These are phyloP conservation scores for Brachionus paranguensis DNA, from an alignment of 1,140 invertebrate species.

Conservation along the genomic window DNA sequence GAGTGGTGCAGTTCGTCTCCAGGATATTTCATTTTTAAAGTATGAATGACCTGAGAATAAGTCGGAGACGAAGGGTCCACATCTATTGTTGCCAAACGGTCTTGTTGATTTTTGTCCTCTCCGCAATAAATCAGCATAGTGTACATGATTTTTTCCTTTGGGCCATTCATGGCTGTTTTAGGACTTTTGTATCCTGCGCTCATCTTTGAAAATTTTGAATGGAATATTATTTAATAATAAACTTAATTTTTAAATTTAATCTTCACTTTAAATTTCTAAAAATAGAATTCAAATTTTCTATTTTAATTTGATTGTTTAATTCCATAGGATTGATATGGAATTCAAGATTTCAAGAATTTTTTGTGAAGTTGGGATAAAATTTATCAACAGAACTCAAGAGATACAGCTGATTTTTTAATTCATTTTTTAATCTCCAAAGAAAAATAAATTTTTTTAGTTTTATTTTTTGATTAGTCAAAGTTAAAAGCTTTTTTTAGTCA, in stretches of 20 bases:
- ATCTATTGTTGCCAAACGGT: conserved; percentile 85
- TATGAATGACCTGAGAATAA: conserved; percentile 82
- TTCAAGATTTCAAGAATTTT: neutral
- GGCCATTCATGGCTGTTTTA: neutral
- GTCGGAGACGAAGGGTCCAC: conserved; percentile 76
- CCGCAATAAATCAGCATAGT: conserved; percentile 67
- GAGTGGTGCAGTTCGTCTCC: conserved; percentile 88
- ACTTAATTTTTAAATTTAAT: neutral
- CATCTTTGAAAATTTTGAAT: neutral
- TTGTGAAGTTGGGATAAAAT: neutral
- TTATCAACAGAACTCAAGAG: too few relatives aligned
- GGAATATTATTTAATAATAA: neutral
- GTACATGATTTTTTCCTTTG: conserved; percentile 75
- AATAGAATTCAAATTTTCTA: neutral
- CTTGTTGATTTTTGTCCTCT: conserved; percentile 57
- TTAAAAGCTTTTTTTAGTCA: too few relatives aligned
- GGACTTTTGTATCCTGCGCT: neutral
- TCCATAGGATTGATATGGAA: neutral
- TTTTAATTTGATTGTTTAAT: neutral
- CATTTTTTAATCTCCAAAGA: too few relatives aligned
- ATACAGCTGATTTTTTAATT: too few relatives aligned
- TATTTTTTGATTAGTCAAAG: too few relatives aligned
- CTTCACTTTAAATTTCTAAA: neutral
- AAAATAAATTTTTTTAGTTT: too few relatives aligned
- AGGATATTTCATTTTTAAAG: conserved; percentile 67